A percentile compares a stretch with the other conserved stretches of the same genome.
phyloP scores from a whole-genome alignment of 2,113 vertebrate genomes.

The Corydoras sp. region DNA sequence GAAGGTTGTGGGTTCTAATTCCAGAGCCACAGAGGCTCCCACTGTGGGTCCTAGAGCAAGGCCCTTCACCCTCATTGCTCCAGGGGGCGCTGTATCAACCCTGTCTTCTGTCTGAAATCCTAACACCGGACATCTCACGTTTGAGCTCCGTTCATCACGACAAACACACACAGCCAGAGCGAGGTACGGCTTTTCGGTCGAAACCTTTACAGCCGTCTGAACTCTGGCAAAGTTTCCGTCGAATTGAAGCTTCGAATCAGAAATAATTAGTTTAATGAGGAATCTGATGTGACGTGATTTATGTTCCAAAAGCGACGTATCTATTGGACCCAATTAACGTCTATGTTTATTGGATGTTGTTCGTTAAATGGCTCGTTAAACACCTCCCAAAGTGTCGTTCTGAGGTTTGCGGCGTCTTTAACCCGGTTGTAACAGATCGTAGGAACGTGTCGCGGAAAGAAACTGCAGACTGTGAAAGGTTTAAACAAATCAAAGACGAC shows the following conservation, averaged over 20 bases:
- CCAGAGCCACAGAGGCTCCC: too few species aligned
- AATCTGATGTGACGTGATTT: too few species aligned
- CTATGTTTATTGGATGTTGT: not conserved
- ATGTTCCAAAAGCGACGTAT: not conserved
- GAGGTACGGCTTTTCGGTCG: not conserved
- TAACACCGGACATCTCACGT: conserved; percentile 51
- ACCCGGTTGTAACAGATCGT: not conserved
- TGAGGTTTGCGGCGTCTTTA: not conserved
- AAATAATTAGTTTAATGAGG: too few species aligned
- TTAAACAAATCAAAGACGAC: too few species aligned
- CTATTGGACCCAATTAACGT: not conserved
- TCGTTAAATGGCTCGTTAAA: conserved; percentile 1
- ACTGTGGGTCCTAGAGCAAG: too few species aligned
- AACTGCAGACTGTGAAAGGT: too few species aligned
- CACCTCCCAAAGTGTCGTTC: not conserved
- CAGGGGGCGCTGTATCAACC: not conserved
- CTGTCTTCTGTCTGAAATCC: conserved; percentile 47
- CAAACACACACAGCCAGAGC: not conserved
- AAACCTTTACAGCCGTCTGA: too few species aligned
- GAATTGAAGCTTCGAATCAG: too few species aligned
- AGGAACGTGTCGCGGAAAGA: not conserved
- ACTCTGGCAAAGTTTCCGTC: too few species aligned
- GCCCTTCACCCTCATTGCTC: not conserved
- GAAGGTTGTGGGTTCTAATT: too few species aligned
- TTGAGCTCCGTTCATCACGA: conserved; percentile 41